These are phyloP conservation scores for Campylomormyrus tamandua DNA, from an alignment of 2,113 vertebrate species.

Conservation along the genomic window DNA sequence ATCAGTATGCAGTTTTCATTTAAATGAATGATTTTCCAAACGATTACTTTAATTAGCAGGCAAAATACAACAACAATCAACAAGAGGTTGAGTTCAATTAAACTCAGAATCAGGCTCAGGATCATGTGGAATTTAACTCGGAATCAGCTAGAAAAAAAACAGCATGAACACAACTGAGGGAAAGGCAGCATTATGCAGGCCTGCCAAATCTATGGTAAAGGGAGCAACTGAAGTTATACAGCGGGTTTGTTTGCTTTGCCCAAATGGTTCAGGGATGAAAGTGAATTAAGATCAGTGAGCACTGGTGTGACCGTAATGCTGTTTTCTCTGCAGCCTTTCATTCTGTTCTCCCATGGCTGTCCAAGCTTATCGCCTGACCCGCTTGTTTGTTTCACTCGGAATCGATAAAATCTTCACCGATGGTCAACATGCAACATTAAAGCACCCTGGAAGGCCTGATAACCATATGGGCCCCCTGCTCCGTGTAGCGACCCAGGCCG, in stretches of 20 bases:
- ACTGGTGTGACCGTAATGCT: not conserved
- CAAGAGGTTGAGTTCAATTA: not conserved
- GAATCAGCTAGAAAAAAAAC: not conserved
- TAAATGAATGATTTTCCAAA: not conserved
- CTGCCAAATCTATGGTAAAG: not conserved
- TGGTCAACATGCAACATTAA: not conserved
- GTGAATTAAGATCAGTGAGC: constrained; percentile 3
- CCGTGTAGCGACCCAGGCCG: not conserved
- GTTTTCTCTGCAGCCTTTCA: not conserved
- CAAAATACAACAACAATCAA: not conserved
- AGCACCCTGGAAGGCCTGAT: not conserved
- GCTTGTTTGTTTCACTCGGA: not conserved
- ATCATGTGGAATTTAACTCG: not conserved
- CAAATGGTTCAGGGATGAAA: constrained; percentile 10
- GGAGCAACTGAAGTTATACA: not conserved
- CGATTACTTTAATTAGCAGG: not conserved
- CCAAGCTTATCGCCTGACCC: constrained; percentile 3
- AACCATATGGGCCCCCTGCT: not conserved
- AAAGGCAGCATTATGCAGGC: not conserved
- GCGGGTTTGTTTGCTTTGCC: not conserved
- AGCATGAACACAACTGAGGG: not conserved
- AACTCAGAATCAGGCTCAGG: not conserved
- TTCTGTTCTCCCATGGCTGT: not conserved
- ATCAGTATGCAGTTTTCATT: not conserved
- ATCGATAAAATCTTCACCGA: constrained; percentile 11